Evolutionary conservation across 2,113 vertebrate genomes (phyloP), one percentile per base, ranked within the genome.

Genomic region (Oreocharis arfaki): DNA sequence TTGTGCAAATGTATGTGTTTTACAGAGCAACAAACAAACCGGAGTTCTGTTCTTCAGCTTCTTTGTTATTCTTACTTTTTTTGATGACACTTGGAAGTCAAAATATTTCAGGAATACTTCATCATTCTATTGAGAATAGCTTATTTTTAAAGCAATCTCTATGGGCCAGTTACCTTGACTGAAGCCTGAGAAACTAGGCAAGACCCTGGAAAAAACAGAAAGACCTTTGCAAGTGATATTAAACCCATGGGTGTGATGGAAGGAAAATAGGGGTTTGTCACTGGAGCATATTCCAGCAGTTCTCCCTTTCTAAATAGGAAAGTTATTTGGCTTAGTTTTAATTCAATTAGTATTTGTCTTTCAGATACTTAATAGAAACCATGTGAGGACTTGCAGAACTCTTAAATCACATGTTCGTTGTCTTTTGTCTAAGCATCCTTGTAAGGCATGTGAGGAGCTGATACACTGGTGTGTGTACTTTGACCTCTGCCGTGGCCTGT

Each of bases 21-120:
- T 60, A 68, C 32, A 68, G 41, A 83, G 22, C 44, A 94, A 76
- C 73, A 95, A 92, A 85, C 46, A 84, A 86, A 67, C 20, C 7
- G 21, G 56, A 73, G 57, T 69, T 42, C 87, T 81, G 52, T 35
- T 91, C 32, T 35, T 84, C n/a, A 53, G 46, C 22, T 56, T 78
- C 67, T 60, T 82, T 79, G 39, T 82, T 69, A 39, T 37, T 69
- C 49, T 52, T 88, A 9, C 11, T 80, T 37, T 84, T 94, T 75
- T 53, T 65, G 76, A 9, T 80, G 33, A 63, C 18, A 46, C 12
- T 44, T 87, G 30, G 39, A 86, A 73, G 32, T 52, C 12, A 61
- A 83, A 76, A 55, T 39, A 74, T 84, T 88, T 86, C 75, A 80
- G 26, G 30, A 74, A 61, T 50, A 44, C 5, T 89, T 80, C 30